Evolutionary conservation across 2,888 invertebrate genomes (phyloP).

Genomic region (Ptychoptera contaminata): DNA sequence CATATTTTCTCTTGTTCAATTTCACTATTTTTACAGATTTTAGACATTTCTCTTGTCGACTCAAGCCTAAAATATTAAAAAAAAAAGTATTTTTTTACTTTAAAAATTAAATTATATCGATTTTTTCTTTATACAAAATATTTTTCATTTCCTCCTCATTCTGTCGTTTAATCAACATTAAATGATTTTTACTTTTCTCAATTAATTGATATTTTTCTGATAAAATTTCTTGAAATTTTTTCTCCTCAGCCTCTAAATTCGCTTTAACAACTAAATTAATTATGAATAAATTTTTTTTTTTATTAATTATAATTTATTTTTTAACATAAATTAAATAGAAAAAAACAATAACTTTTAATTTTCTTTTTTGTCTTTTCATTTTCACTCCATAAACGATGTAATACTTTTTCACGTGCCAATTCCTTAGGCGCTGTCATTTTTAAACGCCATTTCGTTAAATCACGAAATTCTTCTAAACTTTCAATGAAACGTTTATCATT

Average conservation of each 20-base stretch:
- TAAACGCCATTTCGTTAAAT: slow-evolving; percentile 17
- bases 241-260: slow-evolving; percentile 25
- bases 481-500: background rate
- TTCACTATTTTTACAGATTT: slow-evolving; percentile 14
- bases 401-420: slow-evolving; percentile 28
- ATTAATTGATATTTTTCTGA: slow-evolving; percentile 23
- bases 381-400: slow-evolving; percentile 31
- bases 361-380: slow-evolving; percentile 28
- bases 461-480: background rate
- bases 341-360: slow-evolving; percentile 20
- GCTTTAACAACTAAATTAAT: background rate
- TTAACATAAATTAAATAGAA: background rate
- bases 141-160: slow-evolving; percentile 14
- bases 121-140: too few species aligned
- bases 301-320: background rate
- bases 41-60: slow-evolving; percentile 14
- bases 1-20: slow-evolving; percentile 16
- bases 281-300: background rate
- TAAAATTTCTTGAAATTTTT: slow-evolving; percentile 22
- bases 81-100: background rate
- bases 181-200: slow-evolving; percentile 19
- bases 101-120: too few species aligned
- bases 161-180: slow-evolving; percentile 17
- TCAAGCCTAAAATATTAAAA: slow-evolving; percentile 14
- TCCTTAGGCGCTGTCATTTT: slow-evolving; percentile 34